Evolutionary conservation across 1,140 invertebrate genomes (phyloP).

Genomic region (Diachasmimorpha longicaudata): DNA sequence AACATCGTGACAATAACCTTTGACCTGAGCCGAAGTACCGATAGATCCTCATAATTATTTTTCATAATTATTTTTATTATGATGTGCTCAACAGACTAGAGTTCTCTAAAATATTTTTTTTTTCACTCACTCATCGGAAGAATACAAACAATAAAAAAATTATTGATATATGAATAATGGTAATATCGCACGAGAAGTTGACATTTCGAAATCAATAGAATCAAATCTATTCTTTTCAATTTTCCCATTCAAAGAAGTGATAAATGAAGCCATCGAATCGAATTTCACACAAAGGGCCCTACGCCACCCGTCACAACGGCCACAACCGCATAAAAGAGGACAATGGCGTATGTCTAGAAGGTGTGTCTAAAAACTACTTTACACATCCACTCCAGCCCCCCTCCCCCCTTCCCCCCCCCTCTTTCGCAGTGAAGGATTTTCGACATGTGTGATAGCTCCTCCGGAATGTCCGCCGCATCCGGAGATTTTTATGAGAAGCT

Average conservation of each 20-base stretch:
- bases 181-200: too few relatives aligned
- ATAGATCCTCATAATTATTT: neutral
- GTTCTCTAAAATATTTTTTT: too few relatives aligned
- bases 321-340: neutral
- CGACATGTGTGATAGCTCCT: neutral
- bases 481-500: neutral
- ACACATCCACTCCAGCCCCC: neutral
- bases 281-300: neutral
- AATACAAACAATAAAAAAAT: too few relatives aligned
- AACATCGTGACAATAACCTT: neutral
- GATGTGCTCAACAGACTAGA: too few relatives aligned
- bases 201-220: too few relatives aligned
- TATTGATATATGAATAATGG: too few relatives aligned
- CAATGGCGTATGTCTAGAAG: neutral
- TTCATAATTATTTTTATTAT: neutral
- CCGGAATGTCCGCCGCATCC: neutral
- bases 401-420: neutral
- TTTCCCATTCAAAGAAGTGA: too few relatives aligned
- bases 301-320: neutral
- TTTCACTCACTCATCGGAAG: too few relatives aligned
- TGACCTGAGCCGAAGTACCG: neutral
- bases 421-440: neutral
- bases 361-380: neutral
- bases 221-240: too few relatives aligned
- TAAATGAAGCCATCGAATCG: too few relatives aligned